Conservation (phyloP, 1,140 invertebrate species). For the Sitobion miscanthi region DNA sequence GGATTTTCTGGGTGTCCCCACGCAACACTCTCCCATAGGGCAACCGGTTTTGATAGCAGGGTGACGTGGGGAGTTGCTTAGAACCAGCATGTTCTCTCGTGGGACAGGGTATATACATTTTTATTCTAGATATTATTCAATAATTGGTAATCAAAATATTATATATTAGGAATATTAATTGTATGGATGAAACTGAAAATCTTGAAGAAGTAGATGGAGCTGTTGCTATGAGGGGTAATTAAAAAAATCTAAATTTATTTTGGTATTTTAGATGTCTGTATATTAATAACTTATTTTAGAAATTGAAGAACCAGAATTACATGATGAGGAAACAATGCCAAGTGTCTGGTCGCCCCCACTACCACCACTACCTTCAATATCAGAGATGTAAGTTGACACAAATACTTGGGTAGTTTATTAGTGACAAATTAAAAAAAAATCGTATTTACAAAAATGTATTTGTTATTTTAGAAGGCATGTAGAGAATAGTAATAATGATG, state of each 20-base stretch:
- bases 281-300: neutral
- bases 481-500: neutral
- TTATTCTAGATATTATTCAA: neutral
- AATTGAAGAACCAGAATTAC: constrained; percentile 41
- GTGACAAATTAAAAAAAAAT: neutral
- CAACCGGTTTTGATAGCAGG: no score
- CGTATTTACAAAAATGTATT: neutral
- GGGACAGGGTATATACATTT: neutral
- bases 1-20: no score
- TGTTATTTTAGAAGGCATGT: neutral
- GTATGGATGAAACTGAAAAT: neutral
- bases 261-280: neutral
- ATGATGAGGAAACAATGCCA: constrained; percentile 52
- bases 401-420: neutral
- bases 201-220: constrained; percentile 17
- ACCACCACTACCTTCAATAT: neutral
- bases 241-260: neutral
- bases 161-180: constrained; percentile 10
- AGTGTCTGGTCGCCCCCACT: constrained; percentile 29
- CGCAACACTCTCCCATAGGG: no score
- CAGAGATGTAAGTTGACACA: constrained; percentile 15
- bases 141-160: neutral
- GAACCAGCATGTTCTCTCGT: no score
- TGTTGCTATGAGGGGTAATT: neutral
- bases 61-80: no score